These are phyloP conservation scores for Helicoverpa zea DNA, from an alignment of 1,140 invertebrate species.

Conservation along the genomic window DNA sequence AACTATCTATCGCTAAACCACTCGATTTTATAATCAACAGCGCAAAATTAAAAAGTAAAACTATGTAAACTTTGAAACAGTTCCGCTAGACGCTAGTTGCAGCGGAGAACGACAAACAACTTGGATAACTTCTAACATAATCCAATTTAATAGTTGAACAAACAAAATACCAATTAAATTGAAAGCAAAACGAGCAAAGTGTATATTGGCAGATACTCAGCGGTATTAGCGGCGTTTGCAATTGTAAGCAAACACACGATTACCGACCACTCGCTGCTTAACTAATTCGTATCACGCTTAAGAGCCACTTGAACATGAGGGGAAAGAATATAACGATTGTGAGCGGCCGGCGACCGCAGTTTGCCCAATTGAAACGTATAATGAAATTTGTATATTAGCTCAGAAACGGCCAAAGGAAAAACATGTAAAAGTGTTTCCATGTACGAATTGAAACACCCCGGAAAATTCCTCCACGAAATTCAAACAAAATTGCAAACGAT, in stretches of 20 bases:
- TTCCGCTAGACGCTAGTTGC: slow-evolving; percentile 12
- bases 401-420: slow-evolving; percentile 54
- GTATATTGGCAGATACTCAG: slow-evolving; percentile 71
- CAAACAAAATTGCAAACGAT: slow-evolving; percentile 76
- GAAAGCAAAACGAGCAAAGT: slow-evolving; percentile 69
- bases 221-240: slow-evolving; percentile 74
- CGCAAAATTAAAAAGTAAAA: slow-evolving; percentile 39
- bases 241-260: slow-evolving; percentile 76
- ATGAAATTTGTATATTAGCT: slow-evolving; percentile 76
- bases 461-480: slow-evolving; percentile 65
- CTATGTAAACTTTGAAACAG: slow-evolving; percentile 33
- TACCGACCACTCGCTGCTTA: slow-evolving; percentile 72
- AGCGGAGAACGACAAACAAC: slow-evolving; percentile 45
- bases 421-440: slow-evolving; percentile 76
- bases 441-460: slow-evolving; percentile 66
- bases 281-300: slow-evolving; percentile 80
- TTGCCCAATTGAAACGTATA: slow-evolving; percentile 74
- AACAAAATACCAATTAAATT: slow-evolving; percentile 64
- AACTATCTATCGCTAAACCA: not conserved
- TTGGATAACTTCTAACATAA: slow-evolving; percentile 54
- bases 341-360: slow-evolving; percentile 60
- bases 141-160: slow-evolving; percentile 53
- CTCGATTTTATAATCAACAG: slow-evolving; percentile 17
- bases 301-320: slow-evolving; percentile 63
- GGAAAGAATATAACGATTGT: slow-evolving; percentile 68